phyloP scores from a whole-genome alignment of 2,113 vertebrate genomes.

The Bettongia penicillata region DNA sequence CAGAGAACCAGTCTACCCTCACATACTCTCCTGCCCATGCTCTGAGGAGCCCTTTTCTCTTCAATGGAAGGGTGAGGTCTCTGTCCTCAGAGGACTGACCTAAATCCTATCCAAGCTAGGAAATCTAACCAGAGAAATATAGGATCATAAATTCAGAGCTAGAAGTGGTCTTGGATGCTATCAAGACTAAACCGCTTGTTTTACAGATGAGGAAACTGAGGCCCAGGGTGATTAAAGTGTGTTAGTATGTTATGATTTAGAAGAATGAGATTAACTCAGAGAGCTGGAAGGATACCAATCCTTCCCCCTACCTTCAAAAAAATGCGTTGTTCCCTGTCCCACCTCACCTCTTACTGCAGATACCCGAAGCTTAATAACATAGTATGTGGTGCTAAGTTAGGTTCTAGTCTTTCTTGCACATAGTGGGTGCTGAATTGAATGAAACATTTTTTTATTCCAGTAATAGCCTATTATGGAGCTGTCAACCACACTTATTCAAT shows the following conservation, averaged over 20 bases:
- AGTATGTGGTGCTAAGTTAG: not conserved
- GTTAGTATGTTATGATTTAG: not conserved
- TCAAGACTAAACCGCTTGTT: not conserved
- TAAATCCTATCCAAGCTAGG: not conserved
- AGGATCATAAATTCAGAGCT: not conserved
- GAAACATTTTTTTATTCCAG: not conserved
- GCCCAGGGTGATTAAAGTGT: not conserved
- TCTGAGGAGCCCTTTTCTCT: not conserved
- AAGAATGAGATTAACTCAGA: not conserved
- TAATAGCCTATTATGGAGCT: not conserved
- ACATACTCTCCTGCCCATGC: not conserved
- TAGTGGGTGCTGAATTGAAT: not conserved
- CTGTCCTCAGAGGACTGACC: not conserved
- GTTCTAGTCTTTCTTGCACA: not conserved
- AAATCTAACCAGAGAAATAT: not conserved
- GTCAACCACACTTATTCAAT: not conserved
- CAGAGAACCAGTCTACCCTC: not conserved
- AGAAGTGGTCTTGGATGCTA: not conserved
- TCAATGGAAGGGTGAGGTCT: not conserved
- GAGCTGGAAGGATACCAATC: not conserved
- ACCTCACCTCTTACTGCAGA: not conserved
- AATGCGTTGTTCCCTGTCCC: not conserved
- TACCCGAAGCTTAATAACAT: not conserved
- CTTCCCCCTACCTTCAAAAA: not conserved
- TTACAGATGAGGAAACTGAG: not conserved